These are phyloP conservation scores for Recurvirostra avosetta DNA, from an alignment of 2,113 vertebrate species.

Conservation along the genomic window DNA sequence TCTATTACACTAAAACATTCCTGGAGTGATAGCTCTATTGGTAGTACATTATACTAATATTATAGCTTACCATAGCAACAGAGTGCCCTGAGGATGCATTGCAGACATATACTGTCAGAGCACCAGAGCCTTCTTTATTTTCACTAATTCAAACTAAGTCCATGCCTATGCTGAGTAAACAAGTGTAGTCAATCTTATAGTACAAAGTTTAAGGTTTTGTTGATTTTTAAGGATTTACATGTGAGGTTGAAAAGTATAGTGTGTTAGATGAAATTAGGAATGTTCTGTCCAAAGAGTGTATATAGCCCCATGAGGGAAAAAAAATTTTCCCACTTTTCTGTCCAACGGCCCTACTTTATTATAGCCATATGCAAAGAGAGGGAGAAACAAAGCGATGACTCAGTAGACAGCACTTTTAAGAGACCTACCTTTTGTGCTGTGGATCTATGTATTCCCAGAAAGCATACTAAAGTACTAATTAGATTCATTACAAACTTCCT, in stretches of 20 bases:
- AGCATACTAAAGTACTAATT: background rate
- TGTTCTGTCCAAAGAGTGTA: background rate
- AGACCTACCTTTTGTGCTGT: background rate
- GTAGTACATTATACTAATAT: slow-evolving; percentile 43
- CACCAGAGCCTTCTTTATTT: background rate
- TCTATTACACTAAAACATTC: slow-evolving; percentile 37
- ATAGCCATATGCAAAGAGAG: background rate
- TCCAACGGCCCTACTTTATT: background rate
- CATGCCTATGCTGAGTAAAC: background rate
- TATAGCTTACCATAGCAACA: slow-evolving; percentile 27
- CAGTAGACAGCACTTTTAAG: background rate
- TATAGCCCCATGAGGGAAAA: background rate
- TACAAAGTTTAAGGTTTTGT: background rate
- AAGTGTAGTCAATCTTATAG: background rate
- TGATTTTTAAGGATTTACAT: background rate
- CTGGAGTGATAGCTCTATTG: slow-evolving; percentile 27
- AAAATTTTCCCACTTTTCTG: background rate
- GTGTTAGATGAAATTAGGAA: background rate
- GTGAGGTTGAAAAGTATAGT: background rate
- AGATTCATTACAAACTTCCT: background rate
- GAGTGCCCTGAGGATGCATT: slow-evolving; percentile 23
- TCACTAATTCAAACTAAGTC: background rate
- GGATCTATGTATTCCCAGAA: background rate
- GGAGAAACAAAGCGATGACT: background rate
- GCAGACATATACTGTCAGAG: slow-evolving; percentile 3